Base-by-base conservation (phyloP, 2,888 invertebrate genomes). In the Tillus elongatus region DNA sequence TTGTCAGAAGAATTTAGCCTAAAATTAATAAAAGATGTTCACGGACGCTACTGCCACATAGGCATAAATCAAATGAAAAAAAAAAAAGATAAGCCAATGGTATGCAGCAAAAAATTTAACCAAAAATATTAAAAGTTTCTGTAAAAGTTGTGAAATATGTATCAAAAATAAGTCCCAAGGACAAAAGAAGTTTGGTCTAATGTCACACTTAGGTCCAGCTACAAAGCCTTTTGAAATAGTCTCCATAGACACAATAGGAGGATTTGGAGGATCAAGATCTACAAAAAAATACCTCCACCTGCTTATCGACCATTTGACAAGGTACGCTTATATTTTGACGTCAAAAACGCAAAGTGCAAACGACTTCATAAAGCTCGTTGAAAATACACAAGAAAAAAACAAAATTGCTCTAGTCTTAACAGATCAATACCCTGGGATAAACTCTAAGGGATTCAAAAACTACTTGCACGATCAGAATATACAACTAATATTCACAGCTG, bases 341-440 rank as follows among this genome's bases (percentile, higher is more conserved):
- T 51, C 54, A 35, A 50, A 46, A 37, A 49, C 43, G 0, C 53
- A 54, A 40, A 40, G 15, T 39, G 45, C 51, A 13, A 40, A 30
- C 2, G 52, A 55, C 43, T 56, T 56, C 31, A 52, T 55, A 29
- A 54, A 53, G 42, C 32, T 56, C 13, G 33, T 47, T 12, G 12
- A 43, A 33, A 47, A 38, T 3, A 36, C 43, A 13, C 6, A 27
- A 35, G 26, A 52, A 42, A 28, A 24, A 9, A 28, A 49, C 12
- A 31, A 48, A 11, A 52, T 54, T 36, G 46, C 33, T 13, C 51
- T 44, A 24, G 34, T 57, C 10, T 36, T 58, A 10, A 36, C 51
- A 16, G 54, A 55, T 37, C 56, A 57, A 48, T 56, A 55, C 36
- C 49, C 52, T n/a, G 53, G 53, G 24, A 49, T 56, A 38, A 56